These are phyloP conservation scores for Melanotaenia maccullochi DNA, from an alignment of 2,797 vertebrate species.

Conservation along the genomic window DNA sequence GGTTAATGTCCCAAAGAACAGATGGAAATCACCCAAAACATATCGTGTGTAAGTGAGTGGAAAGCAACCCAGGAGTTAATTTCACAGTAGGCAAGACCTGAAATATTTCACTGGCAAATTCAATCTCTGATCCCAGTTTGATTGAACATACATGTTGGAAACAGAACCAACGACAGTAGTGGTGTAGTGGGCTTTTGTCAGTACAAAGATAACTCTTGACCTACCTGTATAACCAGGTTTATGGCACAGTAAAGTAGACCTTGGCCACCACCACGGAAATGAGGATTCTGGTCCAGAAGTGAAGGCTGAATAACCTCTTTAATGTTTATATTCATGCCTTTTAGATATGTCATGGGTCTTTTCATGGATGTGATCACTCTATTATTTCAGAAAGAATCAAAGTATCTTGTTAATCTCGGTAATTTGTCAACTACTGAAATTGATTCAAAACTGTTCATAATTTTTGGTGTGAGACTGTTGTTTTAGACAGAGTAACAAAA, in stretches of 20 bases:
- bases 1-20: background rate
- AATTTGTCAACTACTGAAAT: background rate
- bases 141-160: background rate
- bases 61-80: background rate
- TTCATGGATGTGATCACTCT: constrained; percentile 1
- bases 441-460: background rate
- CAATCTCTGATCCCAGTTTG: background rate
- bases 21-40: background rate
- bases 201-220: background rate
- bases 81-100: background rate
- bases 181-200: too few relatives aligned
- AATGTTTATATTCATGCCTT: background rate
- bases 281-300: constrained; percentile 2
- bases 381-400: background rate
- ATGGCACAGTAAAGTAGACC: constrained; percentile 41
- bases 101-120: background rate
- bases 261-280: constrained; percentile 54
- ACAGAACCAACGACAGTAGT: background rate
- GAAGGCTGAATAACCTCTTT: constrained; percentile 7
- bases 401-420: too few relatives aligned
- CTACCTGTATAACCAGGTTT: constrained; percentile 34
- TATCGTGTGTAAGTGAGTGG: background rate
- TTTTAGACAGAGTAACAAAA: background rate
- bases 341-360: constrained; percentile 5
- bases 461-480: background rate